Base-by-base conservation (phyloP, 2,888 invertebrate species). In the Bruchidius siliquastri region DNA sequence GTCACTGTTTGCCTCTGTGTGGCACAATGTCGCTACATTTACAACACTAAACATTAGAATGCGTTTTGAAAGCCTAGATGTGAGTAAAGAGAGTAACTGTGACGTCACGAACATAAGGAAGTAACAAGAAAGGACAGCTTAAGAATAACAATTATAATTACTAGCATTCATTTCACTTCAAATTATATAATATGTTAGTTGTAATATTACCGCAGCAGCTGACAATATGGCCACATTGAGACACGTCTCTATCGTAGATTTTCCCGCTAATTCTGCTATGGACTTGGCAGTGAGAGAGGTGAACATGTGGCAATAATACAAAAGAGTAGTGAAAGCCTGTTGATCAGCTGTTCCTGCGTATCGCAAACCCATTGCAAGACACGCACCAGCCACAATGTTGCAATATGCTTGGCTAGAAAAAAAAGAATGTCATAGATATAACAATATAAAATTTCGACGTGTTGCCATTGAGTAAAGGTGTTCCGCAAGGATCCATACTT, bases 321-420 rank as follows among this genome's bases (percentile, higher is more conserved):
- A 90, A 30, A 97, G 88, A 0, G 94, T 92, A 82, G 92, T 90
- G 74, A 94, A 94, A 0, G 97, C 98, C 72, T 92, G 91, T 73
- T 90, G 88, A 85, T 96, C 92, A 18, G 95, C 95, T 0, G 97
- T 94, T 67, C 99, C 98, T 0, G 99, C 98, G 88, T 93, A 99
- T 78, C 95, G 94, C 2, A 99, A 88, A 0, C 97, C 98, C 80
- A 99, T 87, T 8, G 96, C 95, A 88, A 99, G 94, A 80, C 97
- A 96, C 0, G 96, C 97, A 21, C 99, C 99, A 0, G 97, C 94
- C 75, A 97, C 90, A 77, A 98, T 96, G 86, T 98, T 98, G 87
- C 98, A 97, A 87, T 97, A 99, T 0, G 97, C 97, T 89, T 98
- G 98, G 82, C 96, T 96, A 83, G 67, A 88, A 79, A 75, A 69